phyloP scores from a whole-genome alignment of 1,140 invertebrate genomes.

The Cryptotermes secundus region DNA sequence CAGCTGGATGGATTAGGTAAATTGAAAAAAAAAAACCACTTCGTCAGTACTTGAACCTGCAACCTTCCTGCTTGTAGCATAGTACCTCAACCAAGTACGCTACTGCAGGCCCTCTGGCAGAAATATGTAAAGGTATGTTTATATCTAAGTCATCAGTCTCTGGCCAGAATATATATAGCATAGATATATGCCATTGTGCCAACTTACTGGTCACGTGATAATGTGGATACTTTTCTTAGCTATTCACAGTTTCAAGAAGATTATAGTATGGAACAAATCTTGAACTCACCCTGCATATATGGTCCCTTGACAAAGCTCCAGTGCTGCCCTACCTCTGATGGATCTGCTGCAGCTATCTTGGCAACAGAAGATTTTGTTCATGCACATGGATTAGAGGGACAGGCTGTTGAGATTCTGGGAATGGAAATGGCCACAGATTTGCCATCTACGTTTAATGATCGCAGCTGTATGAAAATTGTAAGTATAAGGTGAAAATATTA shows the following conservation, averaged over 20 bases:
- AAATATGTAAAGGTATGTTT: no score
- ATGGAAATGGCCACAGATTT: constrained; percentile 97
- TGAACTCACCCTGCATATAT: constrained; percentile 80
- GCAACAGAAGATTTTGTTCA: constrained; percentile 90
- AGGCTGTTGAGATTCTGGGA: constrained; percentile 91
- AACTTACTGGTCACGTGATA: no score
- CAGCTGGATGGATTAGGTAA: no score
- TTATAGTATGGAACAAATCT: constrained; percentile 86
- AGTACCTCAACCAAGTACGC: no score
- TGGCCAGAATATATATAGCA: no score
- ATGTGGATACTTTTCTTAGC: constrained; percentile 45
- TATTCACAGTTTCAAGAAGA: constrained; percentile 91
- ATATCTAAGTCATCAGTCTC: no score
- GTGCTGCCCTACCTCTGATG: constrained; percentile 97
- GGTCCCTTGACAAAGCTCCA: constrained; percentile 92
- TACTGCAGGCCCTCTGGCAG: no score
- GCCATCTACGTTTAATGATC: constrained; percentile 78
- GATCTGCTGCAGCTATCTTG: constrained; percentile 86
- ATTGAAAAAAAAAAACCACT: no score
- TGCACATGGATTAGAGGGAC: constrained; percentile 73
- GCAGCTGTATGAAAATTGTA: constrained; percentile 85
- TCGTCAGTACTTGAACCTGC: no score
- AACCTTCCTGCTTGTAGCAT: no score
- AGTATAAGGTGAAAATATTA: constrained; percentile 18
- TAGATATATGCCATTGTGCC: no score